A percentile compares a stretch with the other conserved stretches of the same genome.
phyloP scores from a whole-genome alignment of 2,888 invertebrate species.

The Psylliodes chrysocephalus region DNA sequence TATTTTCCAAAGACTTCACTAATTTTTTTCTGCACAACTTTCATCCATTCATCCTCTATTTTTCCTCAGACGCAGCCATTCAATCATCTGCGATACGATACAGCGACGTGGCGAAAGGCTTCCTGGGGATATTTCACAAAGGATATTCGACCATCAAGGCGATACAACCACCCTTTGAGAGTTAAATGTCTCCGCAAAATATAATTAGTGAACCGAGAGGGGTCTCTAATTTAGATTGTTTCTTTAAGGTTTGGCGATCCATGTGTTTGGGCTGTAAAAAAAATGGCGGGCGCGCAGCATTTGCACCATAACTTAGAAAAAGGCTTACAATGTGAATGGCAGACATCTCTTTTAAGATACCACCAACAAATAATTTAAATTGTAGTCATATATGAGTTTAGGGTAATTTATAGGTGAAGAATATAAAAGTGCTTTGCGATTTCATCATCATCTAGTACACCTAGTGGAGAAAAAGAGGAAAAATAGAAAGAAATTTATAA shows the following conservation, averaged over 20 bases:
- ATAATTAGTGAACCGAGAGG: slow-evolving; percentile 53
- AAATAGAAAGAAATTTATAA: too few relatives aligned
- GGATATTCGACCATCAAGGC: slow-evolving; percentile 54
- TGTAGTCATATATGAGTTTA: too few relatives aligned
- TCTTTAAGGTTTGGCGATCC: slow-evolving; percentile 20
- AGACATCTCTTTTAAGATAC: too few relatives aligned
- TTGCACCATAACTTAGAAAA: not conserved
- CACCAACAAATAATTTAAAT: too few relatives aligned
- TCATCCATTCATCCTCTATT: not conserved
- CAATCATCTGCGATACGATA: not conserved
- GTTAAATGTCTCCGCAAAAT: slow-evolving; percentile 55
- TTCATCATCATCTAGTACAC: too few relatives aligned
- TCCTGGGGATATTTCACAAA: slow-evolving; percentile 45
- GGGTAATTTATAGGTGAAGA: too few relatives aligned
- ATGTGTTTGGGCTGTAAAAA: not conserved
- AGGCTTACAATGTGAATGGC: too few relatives aligned
- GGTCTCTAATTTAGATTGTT: slow-evolving; percentile 53
- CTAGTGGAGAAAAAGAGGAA: too few relatives aligned
- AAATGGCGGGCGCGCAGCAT: not conserved
- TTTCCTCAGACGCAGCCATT: not conserved
- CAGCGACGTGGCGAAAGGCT: not conserved
- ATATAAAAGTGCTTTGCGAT: too few relatives aligned
- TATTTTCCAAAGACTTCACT: not conserved
- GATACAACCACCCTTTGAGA: slow-evolving; percentile 50
- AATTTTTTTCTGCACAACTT: not conserved